Conservation (phyloP, 2,797 vertebrate species). For the Linurgus olivaceus region DNA sequence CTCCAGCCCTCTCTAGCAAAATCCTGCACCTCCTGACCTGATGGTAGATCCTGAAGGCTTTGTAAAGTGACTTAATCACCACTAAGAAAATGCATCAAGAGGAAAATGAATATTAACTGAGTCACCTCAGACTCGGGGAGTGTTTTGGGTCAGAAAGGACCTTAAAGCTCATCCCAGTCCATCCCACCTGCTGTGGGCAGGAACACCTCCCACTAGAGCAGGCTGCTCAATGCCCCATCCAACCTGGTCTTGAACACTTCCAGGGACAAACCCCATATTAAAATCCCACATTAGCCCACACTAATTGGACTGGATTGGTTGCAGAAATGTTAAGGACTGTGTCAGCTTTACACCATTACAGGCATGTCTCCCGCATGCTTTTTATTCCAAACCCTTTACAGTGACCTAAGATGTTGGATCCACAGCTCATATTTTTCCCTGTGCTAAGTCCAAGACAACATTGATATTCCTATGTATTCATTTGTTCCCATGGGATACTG, state of each 20-base stretch:
- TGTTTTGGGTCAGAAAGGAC: background rate
- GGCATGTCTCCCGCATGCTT: background rate
- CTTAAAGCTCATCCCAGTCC: background rate
- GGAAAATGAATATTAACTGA: background rate
- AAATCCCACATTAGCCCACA: background rate
- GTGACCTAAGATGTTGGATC: slow-evolving; percentile 19
- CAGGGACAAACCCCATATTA: background rate
- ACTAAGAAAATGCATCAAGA: background rate
- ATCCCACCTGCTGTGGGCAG: background rate
- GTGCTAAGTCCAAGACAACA: background rate
- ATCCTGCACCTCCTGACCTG: background rate
- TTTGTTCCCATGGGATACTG: slow-evolving; percentile 19
- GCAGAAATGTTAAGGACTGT: background rate
- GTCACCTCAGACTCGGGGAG: background rate
- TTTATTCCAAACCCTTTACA: background rate
- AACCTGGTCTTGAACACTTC: background rate
- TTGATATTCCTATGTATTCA: slow-evolving; percentile 4
- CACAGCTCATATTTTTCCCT: background rate
- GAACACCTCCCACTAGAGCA: background rate
- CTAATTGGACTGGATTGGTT: background rate
- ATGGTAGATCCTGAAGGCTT: background rate
- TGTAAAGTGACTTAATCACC: background rate
- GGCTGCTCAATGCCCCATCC: background rate
- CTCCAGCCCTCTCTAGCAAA: background rate
- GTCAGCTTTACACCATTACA: background rate